Evolutionary conservation across 1,140 invertebrate species (phyloP), one percentile per base, ranked within the genome.

Genomic region (Ericerus pela): DNA sequence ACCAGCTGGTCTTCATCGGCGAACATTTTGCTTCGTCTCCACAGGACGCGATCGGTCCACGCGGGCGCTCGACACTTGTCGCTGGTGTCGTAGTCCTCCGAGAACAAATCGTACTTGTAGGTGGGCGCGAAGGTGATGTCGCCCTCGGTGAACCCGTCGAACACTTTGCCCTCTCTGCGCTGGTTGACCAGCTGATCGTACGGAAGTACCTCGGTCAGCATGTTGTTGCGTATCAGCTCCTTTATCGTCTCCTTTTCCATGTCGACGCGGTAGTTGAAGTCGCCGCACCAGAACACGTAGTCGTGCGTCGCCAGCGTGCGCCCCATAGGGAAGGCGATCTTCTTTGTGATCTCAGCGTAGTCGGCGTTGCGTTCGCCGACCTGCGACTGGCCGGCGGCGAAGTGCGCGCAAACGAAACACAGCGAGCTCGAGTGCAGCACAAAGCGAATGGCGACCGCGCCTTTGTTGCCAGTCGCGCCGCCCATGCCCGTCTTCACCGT

Each of bases 231-330:
- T 1, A 97, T 79, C 57, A 87, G 72, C 55, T 88, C 81, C 67
- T 94, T 90, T 58, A 97, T 84, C 67, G 96, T 88, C 12, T 97
- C 93, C 67, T 92, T 93, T 54, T 88, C 82, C 76, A 98, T 80
- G 68, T 97, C 94, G 58, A 99, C 85, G 55, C 96, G 77, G 67
- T 99, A 99, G 70, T 99, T 99, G 70, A 99, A 99, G 74, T 99
- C 96, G 0, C 96, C 96, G 70, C 93, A 95, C 95, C 96, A 99
- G 70, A 99, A 98, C 0, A 99, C 82, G 70, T 95, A 96, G 73
- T 99, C 96, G 68, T 99, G 96, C 12, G 88, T 87, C 69, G 89
- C 85, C 1, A 99, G 70, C 0, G 85, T 88, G 58, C 90, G 75
- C 24, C 88, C 79, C 87, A 93, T 90, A 10, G 92, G 90, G 70